Evolutionary conservation across 2,888 invertebrate genomes (phyloP), one percentile per base, ranked within the genome.

Genomic region (Heliconius aoede): DNA sequence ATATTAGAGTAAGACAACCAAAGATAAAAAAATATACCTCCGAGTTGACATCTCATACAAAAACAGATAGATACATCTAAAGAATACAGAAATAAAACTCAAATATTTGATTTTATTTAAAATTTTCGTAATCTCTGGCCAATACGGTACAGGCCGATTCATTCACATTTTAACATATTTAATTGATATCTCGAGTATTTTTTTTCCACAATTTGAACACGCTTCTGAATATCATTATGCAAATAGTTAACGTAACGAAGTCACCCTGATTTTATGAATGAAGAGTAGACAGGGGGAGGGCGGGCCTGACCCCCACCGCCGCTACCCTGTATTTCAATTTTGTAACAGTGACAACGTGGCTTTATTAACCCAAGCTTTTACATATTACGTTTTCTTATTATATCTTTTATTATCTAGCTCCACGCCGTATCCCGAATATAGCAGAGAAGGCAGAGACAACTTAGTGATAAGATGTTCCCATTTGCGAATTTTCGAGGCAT

Each of bases 141-240:
- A 32, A 7, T 46, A 46, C 46, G 2, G 32, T 62, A 21, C 30
- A 21, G 30, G 21, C 9, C 21, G 30, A 30, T 11, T 26, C 58
- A 71, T n/a, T 32, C 30, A 18, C n/a, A 69, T 1, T 28, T 72
- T 26, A 24, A 11, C 30, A 62, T n/a, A n/a, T 71, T 32, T 65
- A 15, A 46, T 65, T 61, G 46, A 61, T 62, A 64, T 69, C 26
- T 40, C 24, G 18, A 65, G 62, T 76, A 74, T 77, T 76, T 79
- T 79, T 76, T 76, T 77, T 78, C 81, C 74, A 64, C n/a, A 80
- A 80, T 74, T 81, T 73, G 68, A 79, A 73, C 72, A 60, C 69
- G 75, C 76, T 77, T 61, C 83, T 84, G 84, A 87, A 86, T 88
- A 84, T 84, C 84, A 86, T 89, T 89, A 89, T 87, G 89, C 85